Evolutionary conservation across 2,113 vertebrate species (phyloP).

Genomic region (Neodon shergylaensis): DNA sequence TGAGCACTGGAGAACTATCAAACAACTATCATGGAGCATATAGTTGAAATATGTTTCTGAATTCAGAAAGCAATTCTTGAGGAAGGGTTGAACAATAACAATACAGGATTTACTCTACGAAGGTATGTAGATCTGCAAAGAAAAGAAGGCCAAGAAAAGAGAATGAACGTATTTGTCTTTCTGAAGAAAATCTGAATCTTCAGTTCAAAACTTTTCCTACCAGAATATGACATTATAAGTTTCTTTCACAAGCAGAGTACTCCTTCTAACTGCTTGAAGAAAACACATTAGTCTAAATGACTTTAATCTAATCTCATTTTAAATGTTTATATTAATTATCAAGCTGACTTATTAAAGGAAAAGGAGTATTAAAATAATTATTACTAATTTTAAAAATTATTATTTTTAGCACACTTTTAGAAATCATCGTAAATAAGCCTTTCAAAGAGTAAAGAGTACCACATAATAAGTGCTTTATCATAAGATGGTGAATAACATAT

Average conservation of each 20-base stretch:
- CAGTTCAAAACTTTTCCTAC: neutral
- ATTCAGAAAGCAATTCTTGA: neutral
- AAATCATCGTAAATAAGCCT: neutral
- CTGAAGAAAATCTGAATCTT: slow-evolving; percentile 15
- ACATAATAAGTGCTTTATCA: neutral
- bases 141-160: neutral
- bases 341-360: neutral
- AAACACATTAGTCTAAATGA: neutral
- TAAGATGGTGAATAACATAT: neutral
- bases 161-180: slow-evolving; percentile 1
- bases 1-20: neutral
- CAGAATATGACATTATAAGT: neutral
- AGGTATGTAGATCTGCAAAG: too few relatives aligned
- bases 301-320: neutral
- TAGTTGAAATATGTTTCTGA: neutral
- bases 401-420: neutral
- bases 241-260: neutral
- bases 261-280: neutral
- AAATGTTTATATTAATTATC: neutral
- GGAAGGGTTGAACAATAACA: neutral
- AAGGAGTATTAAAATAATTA: slow-evolving; percentile 15
- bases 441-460: slow-evolving; percentile 11
- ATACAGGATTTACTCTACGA: neutral
- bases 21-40: neutral
- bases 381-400: slow-evolving; percentile 1